Conservation (phyloP, 2,888 invertebrate species). For the Acanthosoma haemorrhoidale region DNA sequence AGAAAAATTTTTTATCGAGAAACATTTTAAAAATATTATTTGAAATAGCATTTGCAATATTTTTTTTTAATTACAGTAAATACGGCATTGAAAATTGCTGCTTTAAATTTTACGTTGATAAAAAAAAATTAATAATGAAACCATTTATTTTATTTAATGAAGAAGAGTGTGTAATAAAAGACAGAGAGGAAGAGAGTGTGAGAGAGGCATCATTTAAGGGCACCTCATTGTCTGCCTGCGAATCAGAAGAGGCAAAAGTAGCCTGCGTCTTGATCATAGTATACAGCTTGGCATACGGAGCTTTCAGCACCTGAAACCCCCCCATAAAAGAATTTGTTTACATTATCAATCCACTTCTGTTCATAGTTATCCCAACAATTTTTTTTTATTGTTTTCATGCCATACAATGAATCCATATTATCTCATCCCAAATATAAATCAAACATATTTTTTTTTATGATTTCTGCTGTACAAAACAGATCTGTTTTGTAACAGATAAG, state of each 20-base stretch:
- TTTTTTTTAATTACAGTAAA: too few species aligned
- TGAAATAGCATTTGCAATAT: neutral
- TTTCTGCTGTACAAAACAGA: too few species aligned
- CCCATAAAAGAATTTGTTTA: slow-evolving; percentile 1
- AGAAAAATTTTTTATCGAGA: neutral
- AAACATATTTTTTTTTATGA: too few species aligned
- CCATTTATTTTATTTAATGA: neutral
- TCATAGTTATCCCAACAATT: too few species aligned
- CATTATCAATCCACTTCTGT: neutral
- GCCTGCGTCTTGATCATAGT: slow-evolving; percentile 92
- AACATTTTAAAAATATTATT: neutral
- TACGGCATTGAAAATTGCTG: too few species aligned
- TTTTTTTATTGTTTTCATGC: too few species aligned
- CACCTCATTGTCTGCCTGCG: slow-evolving; percentile 51
- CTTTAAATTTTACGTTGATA: neutral
- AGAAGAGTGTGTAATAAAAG: slow-evolving; percentile 3
- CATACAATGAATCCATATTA: too few species aligned
- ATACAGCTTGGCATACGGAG: slow-evolving; percentile 94
- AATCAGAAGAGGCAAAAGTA: slow-evolving; percentile 71
- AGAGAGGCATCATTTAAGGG: slow-evolving; percentile 14
- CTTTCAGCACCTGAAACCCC: slow-evolving; percentile 80
- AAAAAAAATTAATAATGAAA: neutral
- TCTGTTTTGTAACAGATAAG: too few species aligned
- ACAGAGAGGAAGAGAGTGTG: slow-evolving; percentile 3
- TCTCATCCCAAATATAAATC: too few species aligned